Evolutionary conservation across 2,888 invertebrate genomes (phyloP).

Genomic region (Stratiomys singularior): DNA sequence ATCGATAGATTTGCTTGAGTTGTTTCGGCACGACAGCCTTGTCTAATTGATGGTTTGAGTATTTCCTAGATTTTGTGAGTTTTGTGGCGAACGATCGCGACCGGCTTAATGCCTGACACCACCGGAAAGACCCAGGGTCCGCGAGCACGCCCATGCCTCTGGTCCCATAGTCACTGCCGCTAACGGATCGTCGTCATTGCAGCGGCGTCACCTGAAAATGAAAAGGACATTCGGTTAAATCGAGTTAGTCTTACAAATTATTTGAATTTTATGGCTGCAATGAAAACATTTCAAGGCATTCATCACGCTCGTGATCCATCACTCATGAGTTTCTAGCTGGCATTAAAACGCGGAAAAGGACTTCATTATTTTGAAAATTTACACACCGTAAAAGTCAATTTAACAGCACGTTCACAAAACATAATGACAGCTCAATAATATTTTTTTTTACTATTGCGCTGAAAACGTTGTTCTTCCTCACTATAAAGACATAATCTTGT

Average conservation of each 20-base stretch:
- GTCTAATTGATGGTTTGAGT: constrained; percentile 50
- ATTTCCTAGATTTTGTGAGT: constrained; percentile 13
- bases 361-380: neutral
- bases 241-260: too few relatives aligned
- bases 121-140: constrained; percentile 80
- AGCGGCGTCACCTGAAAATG: constrained; percentile 71
- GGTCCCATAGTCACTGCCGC: constrained; percentile 83
- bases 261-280: too few relatives aligned
- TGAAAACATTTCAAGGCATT: too few relatives aligned
- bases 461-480: too few relatives aligned
- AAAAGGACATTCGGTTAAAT: too few relatives aligned
- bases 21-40: neutral
- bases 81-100: constrained; percentile 68
- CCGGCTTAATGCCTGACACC: constrained; percentile 72
- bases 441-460: neutral
- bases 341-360: too few relatives aligned
- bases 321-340: too few relatives aligned
- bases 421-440: neutral
- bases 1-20: constrained; percentile 39
- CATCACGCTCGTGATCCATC: too few relatives aligned
- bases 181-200: constrained; percentile 83
- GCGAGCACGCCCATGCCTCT: constrained; percentile 92
- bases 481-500: constrained; percentile 13
- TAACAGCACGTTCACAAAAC: neutral
- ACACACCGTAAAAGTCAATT: neutral